Conservation (phyloP, 2,113 vertebrate genomes). For the Peromyscus polionotus region DNA sequence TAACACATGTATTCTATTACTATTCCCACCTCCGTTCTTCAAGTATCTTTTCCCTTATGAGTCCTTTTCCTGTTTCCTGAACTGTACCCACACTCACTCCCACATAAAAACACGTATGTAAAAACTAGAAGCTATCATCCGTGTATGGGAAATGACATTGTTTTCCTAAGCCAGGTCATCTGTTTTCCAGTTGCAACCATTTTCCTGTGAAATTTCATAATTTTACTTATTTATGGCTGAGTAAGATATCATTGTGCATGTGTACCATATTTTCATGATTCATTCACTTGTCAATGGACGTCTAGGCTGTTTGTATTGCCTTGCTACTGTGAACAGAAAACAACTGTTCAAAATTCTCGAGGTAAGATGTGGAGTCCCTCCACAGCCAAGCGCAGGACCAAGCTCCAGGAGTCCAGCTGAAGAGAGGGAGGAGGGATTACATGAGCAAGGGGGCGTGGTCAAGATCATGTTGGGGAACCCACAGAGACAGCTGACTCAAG, state of each 20-base stretch:
- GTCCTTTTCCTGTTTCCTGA: neutral
- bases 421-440: too few relatives aligned
- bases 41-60: neutral
- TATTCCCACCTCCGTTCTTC: neutral
- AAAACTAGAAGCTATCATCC: neutral
- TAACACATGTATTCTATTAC: neutral
- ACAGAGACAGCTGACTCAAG: too few relatives aligned
- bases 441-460: too few relatives aligned
- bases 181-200: neutral
- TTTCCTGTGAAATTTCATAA: neutral
- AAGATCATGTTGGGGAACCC: too few relatives aligned
- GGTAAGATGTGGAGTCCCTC: too few relatives aligned
- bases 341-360: neutral
- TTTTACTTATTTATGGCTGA: neutral
- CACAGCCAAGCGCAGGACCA: too few relatives aligned
- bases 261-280: neutral
- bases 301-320: neutral
- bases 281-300: neutral
- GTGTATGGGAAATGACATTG: neutral
- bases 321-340: neutral
- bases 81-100: neutral
- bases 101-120: neutral
- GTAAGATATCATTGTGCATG: neutral
- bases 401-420: too few relatives aligned
- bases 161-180: neutral